Conservation (phyloP, 2,797 vertebrate species). For the Protosalanx chinensis region DNA sequence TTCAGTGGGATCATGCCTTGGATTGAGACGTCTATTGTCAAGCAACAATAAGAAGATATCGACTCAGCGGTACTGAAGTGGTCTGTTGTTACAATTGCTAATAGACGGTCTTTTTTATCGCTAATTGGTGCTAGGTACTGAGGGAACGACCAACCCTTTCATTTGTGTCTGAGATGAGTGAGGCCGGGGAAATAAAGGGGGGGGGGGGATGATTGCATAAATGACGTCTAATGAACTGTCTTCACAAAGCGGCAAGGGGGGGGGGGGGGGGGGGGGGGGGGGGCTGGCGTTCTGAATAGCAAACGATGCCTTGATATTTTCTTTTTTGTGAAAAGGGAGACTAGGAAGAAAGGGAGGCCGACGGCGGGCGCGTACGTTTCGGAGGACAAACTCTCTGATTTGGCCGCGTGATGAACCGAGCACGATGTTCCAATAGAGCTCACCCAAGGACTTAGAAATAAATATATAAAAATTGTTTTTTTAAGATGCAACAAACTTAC, state of each 20-base stretch:
- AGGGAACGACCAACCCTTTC: slow-evolving; percentile 11
- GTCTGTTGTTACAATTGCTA: slow-evolving; percentile 4
- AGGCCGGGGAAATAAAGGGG: background rate
- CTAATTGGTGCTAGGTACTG: slow-evolving; percentile 13
- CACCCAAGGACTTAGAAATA: too few species aligned
- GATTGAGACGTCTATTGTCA: slow-evolving; percentile 33
- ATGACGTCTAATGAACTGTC: slow-evolving; percentile 22
- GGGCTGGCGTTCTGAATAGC: background rate
- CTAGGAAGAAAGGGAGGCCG: background rate
- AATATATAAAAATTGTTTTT: too few species aligned
- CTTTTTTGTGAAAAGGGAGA: background rate
- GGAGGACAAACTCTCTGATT: too few species aligned
- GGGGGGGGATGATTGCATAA: slow-evolving; percentile 20
- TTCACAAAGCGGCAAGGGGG: slow-evolving; percentile 11
- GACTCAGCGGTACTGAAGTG: slow-evolving; percentile 16
- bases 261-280: background rate
- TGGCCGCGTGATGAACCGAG: too few species aligned
- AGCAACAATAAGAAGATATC: slow-evolving; percentile 20
- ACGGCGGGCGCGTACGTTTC: background rate
- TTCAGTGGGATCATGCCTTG: slow-evolving; percentile 24
- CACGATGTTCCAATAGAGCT: too few species aligned
- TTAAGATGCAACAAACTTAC: background rate
- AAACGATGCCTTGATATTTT: background rate
- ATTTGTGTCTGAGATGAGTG: slow-evolving; percentile 18
- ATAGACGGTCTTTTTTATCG: slow-evolving; percentile 17